Evolutionary conservation across 1,140 invertebrate genomes (phyloP).

Genomic region (Caenorhabditis brenneri): DNA sequence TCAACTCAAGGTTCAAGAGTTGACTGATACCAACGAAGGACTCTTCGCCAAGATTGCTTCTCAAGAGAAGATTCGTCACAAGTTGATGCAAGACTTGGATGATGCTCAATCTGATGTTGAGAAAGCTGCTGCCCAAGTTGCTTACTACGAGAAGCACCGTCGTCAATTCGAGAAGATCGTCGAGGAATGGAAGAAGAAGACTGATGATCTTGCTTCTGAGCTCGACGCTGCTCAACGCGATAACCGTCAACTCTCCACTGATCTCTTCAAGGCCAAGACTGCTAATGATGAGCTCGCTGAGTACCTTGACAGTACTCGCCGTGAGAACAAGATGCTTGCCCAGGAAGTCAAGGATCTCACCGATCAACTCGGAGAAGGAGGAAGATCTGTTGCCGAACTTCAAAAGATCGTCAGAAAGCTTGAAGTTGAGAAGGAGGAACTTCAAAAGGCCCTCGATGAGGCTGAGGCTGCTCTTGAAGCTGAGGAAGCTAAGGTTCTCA

Average conservation of each 20-base stretch:
- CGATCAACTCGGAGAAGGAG: slow-evolving; percentile 98
- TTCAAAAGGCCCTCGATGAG: slow-evolving; percentile 87
- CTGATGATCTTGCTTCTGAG: slow-evolving; percentile 93
- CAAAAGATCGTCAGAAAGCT: slow-evolving; percentile 93
- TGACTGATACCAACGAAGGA: slow-evolving; percentile 95
- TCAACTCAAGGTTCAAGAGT: slow-evolving; percentile 91
- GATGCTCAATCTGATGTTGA: slow-evolving; percentile 93
- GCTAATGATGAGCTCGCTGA: slow-evolving; percentile 93
- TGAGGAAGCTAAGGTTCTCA: slow-evolving; percentile 95
- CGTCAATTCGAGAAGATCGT: slow-evolving; percentile 96
- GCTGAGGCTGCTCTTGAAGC: slow-evolving; percentile 98
- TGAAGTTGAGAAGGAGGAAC: slow-evolving; percentile 97
- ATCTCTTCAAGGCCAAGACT: slow-evolving; percentile 97
- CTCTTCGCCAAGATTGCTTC: slow-evolving; percentile 95
- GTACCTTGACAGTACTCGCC: slow-evolving; percentile 86
- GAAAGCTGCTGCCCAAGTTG: slow-evolving; percentile 74
- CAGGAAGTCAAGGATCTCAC: slow-evolving; percentile 90
- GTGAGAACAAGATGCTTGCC: slow-evolving; percentile 89
- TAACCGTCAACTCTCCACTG: slow-evolving; percentile 98
- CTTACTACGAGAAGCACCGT: slow-evolving; percentile 95
- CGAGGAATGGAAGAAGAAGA: slow-evolving; percentile 99
- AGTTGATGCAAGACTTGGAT: slow-evolving; percentile 94
- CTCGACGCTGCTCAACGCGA: slow-evolving; percentile 96
- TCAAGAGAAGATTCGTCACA: slow-evolving; percentile 96
- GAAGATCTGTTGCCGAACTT: slow-evolving; percentile 88